Percentiles rank a stretch among this genome's conserved stretches.
These are phyloP conservation scores for Uria lomvia DNA, from an alignment of 2,113 vertebrate species.

Conservation along the genomic window DNA sequence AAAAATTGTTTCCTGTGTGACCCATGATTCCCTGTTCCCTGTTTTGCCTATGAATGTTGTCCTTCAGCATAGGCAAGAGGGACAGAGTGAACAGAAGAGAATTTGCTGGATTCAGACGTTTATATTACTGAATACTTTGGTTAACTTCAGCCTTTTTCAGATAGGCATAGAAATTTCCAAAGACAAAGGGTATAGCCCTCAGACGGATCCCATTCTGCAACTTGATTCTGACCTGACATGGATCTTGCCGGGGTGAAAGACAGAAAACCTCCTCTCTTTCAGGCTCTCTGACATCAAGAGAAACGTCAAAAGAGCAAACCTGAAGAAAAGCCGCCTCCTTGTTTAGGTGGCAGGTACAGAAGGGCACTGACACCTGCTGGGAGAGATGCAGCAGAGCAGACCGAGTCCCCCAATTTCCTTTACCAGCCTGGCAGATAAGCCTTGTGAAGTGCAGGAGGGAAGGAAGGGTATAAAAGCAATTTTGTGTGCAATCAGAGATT, in stretches of 20 bases:
- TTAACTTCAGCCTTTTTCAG: neutral
- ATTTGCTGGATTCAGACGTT: neutral
- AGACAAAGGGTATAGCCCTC: neutral
- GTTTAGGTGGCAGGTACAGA: neutral
- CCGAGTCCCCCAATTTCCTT: neutral
- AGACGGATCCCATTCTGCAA: neutral
- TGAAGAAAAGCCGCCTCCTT: neutral
- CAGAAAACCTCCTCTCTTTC: neutral
- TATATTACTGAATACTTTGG: neutral
- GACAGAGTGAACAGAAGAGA: neutral
- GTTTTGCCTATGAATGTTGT: neutral
- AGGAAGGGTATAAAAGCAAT: neutral
- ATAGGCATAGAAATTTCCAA: neutral
- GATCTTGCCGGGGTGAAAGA: neutral
- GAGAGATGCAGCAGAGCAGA: neutral
- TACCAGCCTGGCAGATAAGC: neutral
- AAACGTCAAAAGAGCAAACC: neutral
- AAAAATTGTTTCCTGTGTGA: neutral
- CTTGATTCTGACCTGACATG: neutral
- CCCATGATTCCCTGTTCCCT: neutral
- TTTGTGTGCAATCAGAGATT: neutral
- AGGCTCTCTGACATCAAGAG: neutral
- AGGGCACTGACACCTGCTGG: conserved; percentile 46
- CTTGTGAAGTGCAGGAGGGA: neutral
- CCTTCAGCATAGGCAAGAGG: neutral